Base-by-base conservation (phyloP, 2,113 vertebrate genomes). In the Scomber scombrus region DNA sequence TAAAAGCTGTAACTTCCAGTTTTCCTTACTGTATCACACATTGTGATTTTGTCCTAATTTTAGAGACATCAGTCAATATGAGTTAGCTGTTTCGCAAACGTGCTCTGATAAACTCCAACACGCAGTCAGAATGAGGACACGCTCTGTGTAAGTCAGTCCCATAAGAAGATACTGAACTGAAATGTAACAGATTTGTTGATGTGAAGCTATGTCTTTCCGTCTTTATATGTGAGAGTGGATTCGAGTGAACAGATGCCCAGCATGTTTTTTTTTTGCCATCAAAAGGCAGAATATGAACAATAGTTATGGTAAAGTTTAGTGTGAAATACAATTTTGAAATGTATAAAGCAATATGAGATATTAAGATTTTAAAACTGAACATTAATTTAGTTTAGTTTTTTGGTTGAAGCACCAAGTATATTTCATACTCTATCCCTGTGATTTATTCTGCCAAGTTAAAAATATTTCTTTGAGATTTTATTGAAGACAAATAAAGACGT, bases 101-200 rank as follows among this genome's bases (percentile, higher is more conserved):
- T 7, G 0, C 63, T 72, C 64, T 75, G 75, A 82, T 50, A 47
- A 62, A 55, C 64, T 71, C 45, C 43, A 61, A 49, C 66, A 62
- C 77, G 57, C 61, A 77, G 71, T 82, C 87, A 58, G 69, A 91
- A 89, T 82, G 45, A 80, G 87, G 84, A 79, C 78, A 11, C 47
- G 29, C 45, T 65, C 75, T 69, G 47, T 80, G 50, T 70, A 45
- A 89, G 62, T 68, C 11, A 9, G 51, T 74, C 85, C 77, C 80
- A 71, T 5, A 78, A 81, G 81, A 45, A 78, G 45, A 87, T 0
- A 11, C 34, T 50, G 78, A 80, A 74, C 31, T 71, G 57, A 81
- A 69, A 79, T 16, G 71, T 68, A 71, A 82, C 70, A 71, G 74
- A 87, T 81, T 90, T 84, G 78, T 76, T 75, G 75, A 84, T 82